A percentile compares a stretch with the other conserved stretches of the same genome.
Evolutionary conservation across 2,113 vertebrate genomes (phyloP).

Genomic region (Desmodus rotundus): DNA sequence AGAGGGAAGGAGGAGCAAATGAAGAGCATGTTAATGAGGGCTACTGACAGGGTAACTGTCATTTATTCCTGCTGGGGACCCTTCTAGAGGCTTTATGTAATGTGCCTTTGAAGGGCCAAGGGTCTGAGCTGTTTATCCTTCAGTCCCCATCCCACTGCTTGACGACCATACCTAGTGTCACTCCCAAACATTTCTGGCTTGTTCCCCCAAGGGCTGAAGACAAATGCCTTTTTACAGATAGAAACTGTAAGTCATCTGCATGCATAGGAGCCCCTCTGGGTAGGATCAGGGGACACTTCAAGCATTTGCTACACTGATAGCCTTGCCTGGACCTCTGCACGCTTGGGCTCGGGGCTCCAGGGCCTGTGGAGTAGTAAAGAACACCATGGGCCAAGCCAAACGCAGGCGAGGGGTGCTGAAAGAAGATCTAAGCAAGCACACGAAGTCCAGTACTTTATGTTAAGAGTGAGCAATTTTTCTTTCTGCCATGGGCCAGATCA

Average conservation of each 20-base stretch:
- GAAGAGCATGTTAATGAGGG: background rate
- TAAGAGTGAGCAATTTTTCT: background rate
- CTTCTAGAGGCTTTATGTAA: background rate
- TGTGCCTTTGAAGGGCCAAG: background rate
- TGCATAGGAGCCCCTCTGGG: background rate
- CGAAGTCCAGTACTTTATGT: background rate
- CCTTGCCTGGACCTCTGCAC: too few species aligned
- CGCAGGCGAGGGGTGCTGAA: background rate
- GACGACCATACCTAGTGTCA: background rate
- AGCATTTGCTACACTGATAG: background rate
- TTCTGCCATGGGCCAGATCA: background rate
- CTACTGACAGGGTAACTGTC: background rate
- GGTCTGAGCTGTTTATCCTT: background rate
- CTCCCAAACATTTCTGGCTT: background rate
- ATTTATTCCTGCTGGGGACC: background rate
- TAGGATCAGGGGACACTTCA: background rate
- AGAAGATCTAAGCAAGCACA: background rate
- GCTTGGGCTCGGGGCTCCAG: background rate
- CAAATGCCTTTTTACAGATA: background rate
- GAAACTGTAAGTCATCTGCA: background rate
- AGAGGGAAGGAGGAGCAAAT: background rate
- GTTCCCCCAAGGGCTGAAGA: background rate
- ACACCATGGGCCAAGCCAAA: background rate
- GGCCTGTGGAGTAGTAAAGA: background rate
- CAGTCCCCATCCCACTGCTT: background rate